A percentile compares a stretch with the other conserved stretches of the same genome.
phyloP scores from a whole-genome alignment of 2,888 invertebrate genomes.

The Chrysomela aeneicollis region DNA sequence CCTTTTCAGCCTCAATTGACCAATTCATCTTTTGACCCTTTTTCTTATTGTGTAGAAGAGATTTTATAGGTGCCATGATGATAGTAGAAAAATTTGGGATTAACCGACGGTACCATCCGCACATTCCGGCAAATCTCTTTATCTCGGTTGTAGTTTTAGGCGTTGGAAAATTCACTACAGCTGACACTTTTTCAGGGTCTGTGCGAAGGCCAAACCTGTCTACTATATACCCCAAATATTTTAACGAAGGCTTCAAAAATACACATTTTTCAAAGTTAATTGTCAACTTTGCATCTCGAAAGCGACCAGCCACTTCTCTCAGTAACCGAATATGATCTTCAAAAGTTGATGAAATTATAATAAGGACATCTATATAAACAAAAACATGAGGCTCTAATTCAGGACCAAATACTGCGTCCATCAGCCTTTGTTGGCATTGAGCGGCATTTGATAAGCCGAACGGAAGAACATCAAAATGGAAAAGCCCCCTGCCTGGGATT shows the following conservation, averaged over 20 bases:
- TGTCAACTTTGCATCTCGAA: slow-evolving; percentile 38
- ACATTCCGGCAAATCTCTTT: slow-evolving; percentile 7
- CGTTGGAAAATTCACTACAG: slow-evolving; percentile 20
- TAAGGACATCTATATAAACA: slow-evolving; percentile 45
- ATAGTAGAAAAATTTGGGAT: slow-evolving; percentile 15
- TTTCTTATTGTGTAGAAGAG: slow-evolving; percentile 4
- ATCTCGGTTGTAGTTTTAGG: slow-evolving; percentile 16
- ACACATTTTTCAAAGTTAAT: slow-evolving; percentile 42
- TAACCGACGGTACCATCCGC: slow-evolving; percentile 15
- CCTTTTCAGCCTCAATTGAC: neutral
- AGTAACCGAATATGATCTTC: slow-evolving; percentile 38
- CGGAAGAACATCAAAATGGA: no score
- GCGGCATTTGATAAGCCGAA: no score
- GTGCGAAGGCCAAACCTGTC: slow-evolving; percentile 10
- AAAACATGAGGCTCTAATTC: slow-evolving; percentile 44
- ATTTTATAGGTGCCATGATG: neutral
- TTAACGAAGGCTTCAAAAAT: slow-evolving; percentile 41
- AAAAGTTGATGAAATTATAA: slow-evolving; percentile 37
- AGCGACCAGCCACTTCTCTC: slow-evolving; percentile 36
- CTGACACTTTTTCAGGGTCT: slow-evolving; percentile 26
- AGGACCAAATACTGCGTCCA: slow-evolving; percentile 40
- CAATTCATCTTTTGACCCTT: neutral
- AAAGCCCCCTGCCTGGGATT: no score
- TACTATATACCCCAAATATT: slow-evolving; percentile 14
- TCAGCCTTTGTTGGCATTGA: slow-evolving; percentile 39